A percentile compares a stretch with the other conserved stretches of the same genome.
These are phyloP conservation scores for Pogoniulus pusillus DNA, from an alignment of 2,797 vertebrate species.

Conservation along the genomic window DNA sequence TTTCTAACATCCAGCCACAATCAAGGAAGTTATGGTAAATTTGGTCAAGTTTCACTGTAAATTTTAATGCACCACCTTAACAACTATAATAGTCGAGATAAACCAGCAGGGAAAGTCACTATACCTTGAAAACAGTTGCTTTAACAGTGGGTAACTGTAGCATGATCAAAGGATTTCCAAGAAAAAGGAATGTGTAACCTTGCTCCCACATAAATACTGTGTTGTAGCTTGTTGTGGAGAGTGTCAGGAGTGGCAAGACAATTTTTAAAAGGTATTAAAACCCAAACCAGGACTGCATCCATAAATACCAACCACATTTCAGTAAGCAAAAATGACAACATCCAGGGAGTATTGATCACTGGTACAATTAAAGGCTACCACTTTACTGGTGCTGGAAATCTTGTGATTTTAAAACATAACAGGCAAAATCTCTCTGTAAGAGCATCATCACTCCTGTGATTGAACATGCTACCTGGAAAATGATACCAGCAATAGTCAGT, in stretches of 20 bases:
- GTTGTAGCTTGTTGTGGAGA: neutral
- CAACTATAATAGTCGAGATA: neutral
- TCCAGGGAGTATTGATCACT: neutral
- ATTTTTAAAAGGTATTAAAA: too few species aligned
- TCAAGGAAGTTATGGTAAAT: neutral
- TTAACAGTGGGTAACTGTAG: neutral
- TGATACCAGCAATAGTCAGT: neutral
- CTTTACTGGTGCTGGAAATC: neutral
- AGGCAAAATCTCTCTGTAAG: neutral
- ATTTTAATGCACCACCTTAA: neutral
- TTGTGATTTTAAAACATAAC: neutral
- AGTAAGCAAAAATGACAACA: neutral
- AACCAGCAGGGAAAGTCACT: neutral
- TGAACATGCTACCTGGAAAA: neutral
- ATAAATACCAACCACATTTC: neutral
- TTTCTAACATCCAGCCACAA: neutral
- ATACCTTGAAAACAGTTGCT: neutral
- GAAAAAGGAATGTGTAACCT: neutral
- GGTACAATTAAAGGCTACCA: neutral
- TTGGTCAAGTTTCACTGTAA: neutral
- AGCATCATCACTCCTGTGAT: neutral
- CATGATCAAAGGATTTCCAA: neutral
- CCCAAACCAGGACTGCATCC: neutral
- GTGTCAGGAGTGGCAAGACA: neutral
- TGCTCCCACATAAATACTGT: neutral